A percentile compares a stretch with the other conserved stretches of the same genome.
Evolutionary conservation across 2,888 invertebrate genomes (phyloP).

Genomic region (Nemapogon koenigi): DNA sequence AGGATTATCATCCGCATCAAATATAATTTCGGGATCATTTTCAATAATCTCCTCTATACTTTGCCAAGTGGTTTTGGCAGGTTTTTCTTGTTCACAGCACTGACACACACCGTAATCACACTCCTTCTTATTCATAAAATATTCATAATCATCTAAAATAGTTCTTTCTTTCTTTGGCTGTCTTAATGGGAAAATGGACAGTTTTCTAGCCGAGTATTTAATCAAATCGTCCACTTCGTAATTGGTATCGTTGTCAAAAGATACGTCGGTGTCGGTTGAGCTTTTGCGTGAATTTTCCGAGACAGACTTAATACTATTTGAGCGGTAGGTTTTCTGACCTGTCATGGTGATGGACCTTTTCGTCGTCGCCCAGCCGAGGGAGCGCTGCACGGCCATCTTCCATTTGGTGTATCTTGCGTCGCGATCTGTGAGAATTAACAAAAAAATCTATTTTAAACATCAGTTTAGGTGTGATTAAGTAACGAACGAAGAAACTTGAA

Average conservation of each 20-base stretch:
- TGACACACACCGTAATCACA: constrained; percentile 50
- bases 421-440: too few species aligned
- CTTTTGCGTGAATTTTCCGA: constrained; percentile 26
- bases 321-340: constrained; percentile 64
- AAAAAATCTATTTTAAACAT: too few species aligned
- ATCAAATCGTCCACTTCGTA: constrained; percentile 36
- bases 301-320: constrained; percentile 28
- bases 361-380: constrained; percentile 85
- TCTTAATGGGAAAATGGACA: constrained; percentile 35
- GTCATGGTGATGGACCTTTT: constrained; percentile 80
- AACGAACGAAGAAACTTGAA: too few species aligned
- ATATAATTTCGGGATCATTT: constrained; percentile 55
- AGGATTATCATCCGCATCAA: constrained; percentile 47
- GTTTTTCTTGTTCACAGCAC: constrained; percentile 36
- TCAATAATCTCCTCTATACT: constrained; percentile 54
- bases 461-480: too few species aligned
- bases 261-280: constrained; percentile 22
- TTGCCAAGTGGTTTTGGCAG: constrained; percentile 39
- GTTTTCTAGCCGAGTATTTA: constrained; percentile 42
- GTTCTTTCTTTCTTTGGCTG: constrained; percentile 30
- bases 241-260: constrained; percentile 29
- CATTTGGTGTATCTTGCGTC: constrained; percentile 86
- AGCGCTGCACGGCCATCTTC: constrained; percentile 94
- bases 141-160: constrained; percentile 46
- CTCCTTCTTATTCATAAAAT: constrained; percentile 46